A percentile compares a stretch with the other conserved stretches of the same genome.
Evolutionary conservation across 2,888 invertebrate species (phyloP).

Genomic region (Xestobium rufovillosum): DNA sequence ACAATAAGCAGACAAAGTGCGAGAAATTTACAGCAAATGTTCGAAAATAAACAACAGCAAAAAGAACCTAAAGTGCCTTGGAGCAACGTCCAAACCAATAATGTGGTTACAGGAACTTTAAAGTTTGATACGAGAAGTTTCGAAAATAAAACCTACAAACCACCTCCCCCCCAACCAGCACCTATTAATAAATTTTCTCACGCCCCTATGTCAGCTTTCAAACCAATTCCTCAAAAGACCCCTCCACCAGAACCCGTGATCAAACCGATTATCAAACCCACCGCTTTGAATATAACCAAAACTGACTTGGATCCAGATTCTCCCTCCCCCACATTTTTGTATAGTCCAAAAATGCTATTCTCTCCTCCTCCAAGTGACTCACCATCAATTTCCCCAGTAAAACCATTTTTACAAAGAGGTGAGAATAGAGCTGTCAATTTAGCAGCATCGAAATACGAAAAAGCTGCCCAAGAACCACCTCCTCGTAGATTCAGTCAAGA

Average conservation of each 20-base stretch:
- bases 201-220: slow-evolving; percentile 69
- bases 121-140: slow-evolving; percentile 38
- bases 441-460: slow-evolving; percentile 52
- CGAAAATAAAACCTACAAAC: slow-evolving; percentile 20
- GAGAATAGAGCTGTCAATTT: slow-evolving; percentile 48
- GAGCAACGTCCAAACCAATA: slow-evolving; percentile 42
- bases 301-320: slow-evolving; percentile 10
- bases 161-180: slow-evolving; percentile 47
- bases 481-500: background rate
- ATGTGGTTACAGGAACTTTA: slow-evolving; percentile 41
- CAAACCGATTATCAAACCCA: slow-evolving; percentile 4
- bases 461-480: slow-evolving; percentile 18
- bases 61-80: slow-evolving; percentile 39
- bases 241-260: slow-evolving; percentile 29
- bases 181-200: slow-evolving; percentile 70
- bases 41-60: slow-evolving; percentile 39
- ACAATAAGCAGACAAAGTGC: slow-evolving; percentile 38
- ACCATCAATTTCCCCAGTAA: slow-evolving; percentile 21
- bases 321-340: slow-evolving; percentile 34
- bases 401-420: slow-evolving; percentile 25
- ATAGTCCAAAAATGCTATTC: slow-evolving; percentile 38
- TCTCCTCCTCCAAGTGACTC: slow-evolving; percentile 20
- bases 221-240: slow-evolving; percentile 48
- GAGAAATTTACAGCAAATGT: slow-evolving; percentile 38
- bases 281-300: slow-evolving; percentile 5